Evolutionary conservation across 92 coral and sea anemone species (phyloP).

Genomic region (Diadumene lineata): DNA sequence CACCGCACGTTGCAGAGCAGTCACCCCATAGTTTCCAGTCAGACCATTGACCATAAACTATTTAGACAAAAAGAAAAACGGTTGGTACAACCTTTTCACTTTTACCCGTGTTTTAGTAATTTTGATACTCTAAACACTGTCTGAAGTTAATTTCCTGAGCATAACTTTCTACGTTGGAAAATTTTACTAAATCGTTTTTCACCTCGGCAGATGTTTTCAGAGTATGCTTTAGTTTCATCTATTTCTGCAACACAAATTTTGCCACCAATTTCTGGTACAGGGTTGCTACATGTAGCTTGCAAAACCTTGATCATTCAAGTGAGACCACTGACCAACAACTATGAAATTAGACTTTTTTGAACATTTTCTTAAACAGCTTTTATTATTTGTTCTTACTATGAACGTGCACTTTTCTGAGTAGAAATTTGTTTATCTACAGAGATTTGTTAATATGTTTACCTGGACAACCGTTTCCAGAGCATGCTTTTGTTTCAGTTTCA

Average conservation of each 20-base stretch:
- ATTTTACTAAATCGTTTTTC: too few species aligned
- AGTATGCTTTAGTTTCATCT: conserved; percentile 26
- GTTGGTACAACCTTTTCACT: too few species aligned
- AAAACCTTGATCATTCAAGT: conserved; percentile 45
- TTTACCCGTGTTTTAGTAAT: too few species aligned
- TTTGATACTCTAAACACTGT: too few species aligned
- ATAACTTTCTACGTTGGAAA: too few species aligned
- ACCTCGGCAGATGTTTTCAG: conserved; percentile 32
- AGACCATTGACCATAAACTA: conserved; percentile 34
- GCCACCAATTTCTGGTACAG: conserved; percentile 49
- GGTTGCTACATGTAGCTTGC: conserved; percentile 52
- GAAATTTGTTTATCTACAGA: too few species aligned
- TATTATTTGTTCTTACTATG: too few species aligned
- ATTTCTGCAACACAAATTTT: conserved; percentile 23
- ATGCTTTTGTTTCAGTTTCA: conserved; percentile 26
- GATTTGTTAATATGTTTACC: conserved; percentile 5
- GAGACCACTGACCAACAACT: conserved; percentile 16
- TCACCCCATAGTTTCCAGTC: conserved; percentile 8
- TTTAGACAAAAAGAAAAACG: too few species aligned
- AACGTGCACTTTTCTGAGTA: not conserved
- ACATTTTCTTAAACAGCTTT: not conserved
- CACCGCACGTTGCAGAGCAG: conserved; percentile 38
- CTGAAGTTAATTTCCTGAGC: too few species aligned
- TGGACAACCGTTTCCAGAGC: conserved; percentile 43
- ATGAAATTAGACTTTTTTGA: not conserved